These are phyloP conservation scores for Hypocryptadius cinnamomeus DNA, from an alignment of 2,113 vertebrate genomes.

Conservation along the genomic window DNA sequence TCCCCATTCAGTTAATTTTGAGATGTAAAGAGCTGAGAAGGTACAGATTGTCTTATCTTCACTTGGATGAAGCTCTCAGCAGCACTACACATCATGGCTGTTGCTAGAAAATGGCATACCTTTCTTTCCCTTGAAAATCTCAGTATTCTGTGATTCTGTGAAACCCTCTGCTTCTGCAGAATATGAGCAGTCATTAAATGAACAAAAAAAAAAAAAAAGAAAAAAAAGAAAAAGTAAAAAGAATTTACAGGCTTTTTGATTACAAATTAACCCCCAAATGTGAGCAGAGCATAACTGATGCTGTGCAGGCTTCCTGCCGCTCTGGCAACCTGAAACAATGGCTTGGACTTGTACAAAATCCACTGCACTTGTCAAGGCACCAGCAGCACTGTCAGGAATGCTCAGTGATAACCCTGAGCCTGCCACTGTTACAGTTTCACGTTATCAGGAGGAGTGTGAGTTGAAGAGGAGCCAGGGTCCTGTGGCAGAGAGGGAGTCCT, in stretches of 20 bases:
- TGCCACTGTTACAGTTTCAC: neutral
- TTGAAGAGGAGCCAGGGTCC: neutral
- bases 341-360: neutral
- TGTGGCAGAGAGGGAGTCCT: neutral
- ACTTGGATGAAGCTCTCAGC: neutral
- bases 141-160: neutral
- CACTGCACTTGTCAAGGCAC: neutral
- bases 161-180: neutral
- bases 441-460: neutral
- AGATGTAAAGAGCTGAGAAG: neutral
- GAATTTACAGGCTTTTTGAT: neutral
- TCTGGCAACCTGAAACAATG: neutral
- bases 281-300: neutral
- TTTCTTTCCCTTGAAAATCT: neutral
- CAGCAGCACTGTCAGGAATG: neutral
- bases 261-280: slow-evolving; percentile 3
- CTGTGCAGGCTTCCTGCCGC: neutral
- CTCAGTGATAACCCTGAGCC: neutral
- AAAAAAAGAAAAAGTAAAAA: neutral
- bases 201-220: neutral
- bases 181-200: neutral
- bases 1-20: neutral
- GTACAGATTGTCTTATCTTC: neutral
- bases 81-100: neutral
- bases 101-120: neutral